Base-by-base conservation (phyloP, 2,888 invertebrate genomes). In the Drosophila infuscata region DNA sequence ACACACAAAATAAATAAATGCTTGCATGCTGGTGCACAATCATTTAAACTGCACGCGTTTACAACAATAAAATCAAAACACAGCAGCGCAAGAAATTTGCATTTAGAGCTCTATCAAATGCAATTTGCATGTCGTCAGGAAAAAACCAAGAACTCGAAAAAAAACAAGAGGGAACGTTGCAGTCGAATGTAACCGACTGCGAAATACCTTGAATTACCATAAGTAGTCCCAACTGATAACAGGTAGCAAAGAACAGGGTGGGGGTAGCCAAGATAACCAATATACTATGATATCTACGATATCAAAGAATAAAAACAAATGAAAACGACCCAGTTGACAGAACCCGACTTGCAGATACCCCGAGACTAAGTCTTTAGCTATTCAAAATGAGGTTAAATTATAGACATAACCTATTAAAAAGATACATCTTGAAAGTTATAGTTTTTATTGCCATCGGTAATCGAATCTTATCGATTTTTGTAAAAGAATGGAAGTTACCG, bases 51-150 rank as follows among this genome's bases (percentile, higher is more conserved):
- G 62, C 82, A 81, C 77, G 83, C 77, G 70, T 70, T 82, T 86
- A 69, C 67, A 86, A 88, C 89, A 90, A 85, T 83, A 84, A 89
- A 90, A 89, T 78, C 84, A 75, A 81, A 85, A 83, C 77, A 70
- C 69, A 79, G 72, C 71, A 65, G 54, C 64, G 52, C 60, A 69
- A 76, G 51, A 63, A 75, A 90, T 85, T 85, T 87, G 79, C 84
- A 87, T 89, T 89, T 91, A 52, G 76, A 88, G 90, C 87, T 88
- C 91, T 89, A 88, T 91, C 83, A 85, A 89, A 91, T 91, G 88
- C 86, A 86, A 83, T 89, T 81, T 81, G 61, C 69, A 77, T 67
- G 66, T 64, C 57, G 73, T 64, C 58, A 66, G 70, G 69, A 72
- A 72, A 61, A 20, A 30, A 12, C 38, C n/a, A 56, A 30, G 38